phyloP scores from a whole-genome alignment of 2,113 vertebrate species.

The Eidolon helvum region DNA sequence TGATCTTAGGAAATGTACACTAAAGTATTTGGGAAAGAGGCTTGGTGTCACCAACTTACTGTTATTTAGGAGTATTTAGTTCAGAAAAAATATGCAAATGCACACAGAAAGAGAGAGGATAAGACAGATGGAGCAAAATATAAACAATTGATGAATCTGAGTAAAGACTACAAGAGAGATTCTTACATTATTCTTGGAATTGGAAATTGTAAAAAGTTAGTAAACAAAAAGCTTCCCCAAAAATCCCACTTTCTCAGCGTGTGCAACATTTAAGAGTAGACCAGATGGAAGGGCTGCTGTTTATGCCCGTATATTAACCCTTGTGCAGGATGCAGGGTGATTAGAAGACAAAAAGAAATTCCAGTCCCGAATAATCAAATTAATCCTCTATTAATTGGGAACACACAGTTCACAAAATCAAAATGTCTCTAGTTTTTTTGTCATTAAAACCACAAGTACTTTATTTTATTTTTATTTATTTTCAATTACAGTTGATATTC shows the following conservation, averaged over 20 bases:
- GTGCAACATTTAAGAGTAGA: neutral
- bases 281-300: neutral
- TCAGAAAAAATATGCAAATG: neutral
- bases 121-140: neutral
- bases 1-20: neutral
- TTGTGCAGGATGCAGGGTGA: neutral
- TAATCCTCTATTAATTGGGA: neutral
- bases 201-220: constrained; percentile 19
- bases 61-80: neutral
- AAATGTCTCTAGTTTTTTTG: neutral
- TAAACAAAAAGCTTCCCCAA: neutral
- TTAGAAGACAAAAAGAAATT: neutral
- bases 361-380: neutral
- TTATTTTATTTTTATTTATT: neutral
- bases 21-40: neutral
- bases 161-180: neutral
- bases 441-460: neutral
- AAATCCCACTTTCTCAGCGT: neutral
- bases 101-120: neutral
- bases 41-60: neutral
- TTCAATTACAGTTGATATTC: no score
- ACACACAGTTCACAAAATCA: neutral
- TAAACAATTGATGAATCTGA: neutral
- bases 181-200: neutral
- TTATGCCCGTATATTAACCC: neutral